phyloP scores from a whole-genome alignment of 2,797 vertebrate genomes.

The Pogonophryne albipinna region DNA sequence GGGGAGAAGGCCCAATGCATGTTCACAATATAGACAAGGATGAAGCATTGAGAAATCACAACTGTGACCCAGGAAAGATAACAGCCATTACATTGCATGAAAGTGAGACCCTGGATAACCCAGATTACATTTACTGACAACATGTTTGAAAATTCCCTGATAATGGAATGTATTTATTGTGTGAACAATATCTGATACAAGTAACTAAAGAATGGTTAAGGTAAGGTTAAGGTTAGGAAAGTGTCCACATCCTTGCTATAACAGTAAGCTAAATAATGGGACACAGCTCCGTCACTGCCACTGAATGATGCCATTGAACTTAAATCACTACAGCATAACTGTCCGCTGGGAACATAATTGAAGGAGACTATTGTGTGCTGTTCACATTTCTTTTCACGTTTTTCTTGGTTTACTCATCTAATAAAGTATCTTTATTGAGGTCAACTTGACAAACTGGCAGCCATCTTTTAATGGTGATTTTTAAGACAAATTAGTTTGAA shows the following conservation, averaged over 20 bases:
- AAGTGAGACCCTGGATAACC: not conserved
- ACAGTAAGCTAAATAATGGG: slow-evolving; percentile 5
- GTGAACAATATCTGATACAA: not conserved
- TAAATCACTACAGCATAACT: slow-evolving; percentile 21
- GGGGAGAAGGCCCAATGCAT: not conserved
- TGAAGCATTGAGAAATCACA: not conserved
- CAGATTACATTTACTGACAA: not conserved
- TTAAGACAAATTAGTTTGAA: slow-evolving; percentile 13
- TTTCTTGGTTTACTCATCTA: not conserved
- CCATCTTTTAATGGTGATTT: not conserved
- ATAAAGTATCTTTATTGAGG: not conserved
- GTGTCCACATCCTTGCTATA: not conserved
- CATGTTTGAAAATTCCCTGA: not conserved
- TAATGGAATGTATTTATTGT: not conserved
- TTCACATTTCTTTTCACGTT: slow-evolving; percentile 12
- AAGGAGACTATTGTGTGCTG: not conserved
- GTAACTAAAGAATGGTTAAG: not conserved
- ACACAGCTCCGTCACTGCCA: not conserved
- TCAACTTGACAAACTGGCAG: not conserved
- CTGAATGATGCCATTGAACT: slow-evolving; percentile 6
- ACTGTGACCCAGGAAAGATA: not conserved
- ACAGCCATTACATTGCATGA: not conserved
- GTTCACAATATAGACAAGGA: not conserved
- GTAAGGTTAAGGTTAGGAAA: not conserved
- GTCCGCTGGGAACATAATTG: slow-evolving; percentile 6